Conservation (phyloP, 2,888 invertebrate species). For the Tetropium fuscum region DNA sequence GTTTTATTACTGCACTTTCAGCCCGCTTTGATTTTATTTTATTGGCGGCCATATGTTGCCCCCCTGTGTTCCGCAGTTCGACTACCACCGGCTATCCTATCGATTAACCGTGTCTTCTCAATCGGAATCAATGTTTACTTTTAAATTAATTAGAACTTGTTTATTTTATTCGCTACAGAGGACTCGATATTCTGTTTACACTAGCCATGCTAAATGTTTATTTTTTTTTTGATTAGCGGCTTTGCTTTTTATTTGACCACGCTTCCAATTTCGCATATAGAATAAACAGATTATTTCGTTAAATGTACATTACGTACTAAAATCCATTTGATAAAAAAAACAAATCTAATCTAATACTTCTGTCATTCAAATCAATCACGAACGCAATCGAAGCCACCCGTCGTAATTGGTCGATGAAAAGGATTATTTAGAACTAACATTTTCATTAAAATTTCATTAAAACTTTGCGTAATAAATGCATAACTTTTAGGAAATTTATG, state of each 20-base stretch:
- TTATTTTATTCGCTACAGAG: slow-evolving; percentile 43
- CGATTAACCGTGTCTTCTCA: slow-evolving; percentile 38
- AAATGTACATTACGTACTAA: neutral
- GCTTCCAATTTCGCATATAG: slow-evolving; percentile 13
- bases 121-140: slow-evolving; percentile 52
- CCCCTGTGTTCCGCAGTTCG: slow-evolving; percentile 30
- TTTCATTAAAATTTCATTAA: too few species aligned
- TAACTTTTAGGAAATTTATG: too few species aligned
- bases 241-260: slow-evolving; percentile 11
- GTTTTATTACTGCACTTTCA: slow-evolving; percentile 54
- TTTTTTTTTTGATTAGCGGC: slow-evolving; percentile 26
- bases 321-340: too few species aligned
- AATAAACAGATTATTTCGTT: slow-evolving; percentile 6
- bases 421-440: too few species aligned
- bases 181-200: slow-evolving; percentile 12
- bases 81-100: slow-evolving; percentile 16
- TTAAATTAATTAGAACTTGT: slow-evolving; percentile 51
- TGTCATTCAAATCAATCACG: too few species aligned
- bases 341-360: too few species aligned
- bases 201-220: slow-evolving; percentile 12
- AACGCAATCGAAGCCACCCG: too few species aligned
- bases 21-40: slow-evolving; percentile 58
- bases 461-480: too few species aligned
- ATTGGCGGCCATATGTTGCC: slow-evolving; percentile 59
- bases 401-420: too few species aligned